phyloP scores from a whole-genome alignment of 2,888 invertebrate genomes.

The Pseudeuparius sepicola region DNA sequence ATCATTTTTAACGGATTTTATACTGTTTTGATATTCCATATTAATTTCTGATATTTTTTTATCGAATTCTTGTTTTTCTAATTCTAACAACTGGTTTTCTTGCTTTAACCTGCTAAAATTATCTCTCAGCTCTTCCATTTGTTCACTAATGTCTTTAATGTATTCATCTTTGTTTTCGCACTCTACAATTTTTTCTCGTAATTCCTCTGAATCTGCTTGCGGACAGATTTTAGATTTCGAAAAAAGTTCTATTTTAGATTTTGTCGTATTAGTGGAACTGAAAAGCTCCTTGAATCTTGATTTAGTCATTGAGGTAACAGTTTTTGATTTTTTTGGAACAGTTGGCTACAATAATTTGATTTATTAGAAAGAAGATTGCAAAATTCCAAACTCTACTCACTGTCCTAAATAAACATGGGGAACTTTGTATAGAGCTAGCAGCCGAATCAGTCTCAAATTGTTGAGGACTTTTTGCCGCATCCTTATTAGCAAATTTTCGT shows the following conservation, averaged over 20 bases:
- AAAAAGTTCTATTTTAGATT: constrained; percentile 13
- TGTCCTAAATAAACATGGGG: constrained; percentile 19
- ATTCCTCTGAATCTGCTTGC: constrained; percentile 36
- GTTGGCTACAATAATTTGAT: constrained; percentile 30
- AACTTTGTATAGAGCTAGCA: constrained; percentile 17
- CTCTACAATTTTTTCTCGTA: constrained; percentile 45
- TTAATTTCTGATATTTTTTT: constrained; percentile 39
- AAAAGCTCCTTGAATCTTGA: constrained; percentile 18
- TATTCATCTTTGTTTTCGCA: constrained; percentile 44
- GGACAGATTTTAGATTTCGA: too few relatives aligned
- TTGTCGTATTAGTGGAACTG: constrained; percentile 10
- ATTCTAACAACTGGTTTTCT: constrained; percentile 35
- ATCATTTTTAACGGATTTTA: constrained; percentile 38
- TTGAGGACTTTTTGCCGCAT: constrained; percentile 29
- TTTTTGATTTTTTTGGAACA: constrained; percentile 28
- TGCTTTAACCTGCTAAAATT: constrained; percentile 39
- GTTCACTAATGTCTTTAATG: constrained; percentile 41
- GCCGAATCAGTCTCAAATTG: constrained; percentile 28
- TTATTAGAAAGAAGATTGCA: constrained; percentile 6
- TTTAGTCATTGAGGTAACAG: constrained; percentile 20
- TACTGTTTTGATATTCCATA: constrained; percentile 35
- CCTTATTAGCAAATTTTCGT: constrained; percentile 19
- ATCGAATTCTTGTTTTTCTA: constrained; percentile 37
- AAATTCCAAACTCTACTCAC: constrained; percentile 18
- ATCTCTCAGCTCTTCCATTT: constrained; percentile 43